These are phyloP conservation scores for Panzeria rudis DNA, from an alignment of 2,888 invertebrate genomes.

Conservation along the genomic window DNA sequence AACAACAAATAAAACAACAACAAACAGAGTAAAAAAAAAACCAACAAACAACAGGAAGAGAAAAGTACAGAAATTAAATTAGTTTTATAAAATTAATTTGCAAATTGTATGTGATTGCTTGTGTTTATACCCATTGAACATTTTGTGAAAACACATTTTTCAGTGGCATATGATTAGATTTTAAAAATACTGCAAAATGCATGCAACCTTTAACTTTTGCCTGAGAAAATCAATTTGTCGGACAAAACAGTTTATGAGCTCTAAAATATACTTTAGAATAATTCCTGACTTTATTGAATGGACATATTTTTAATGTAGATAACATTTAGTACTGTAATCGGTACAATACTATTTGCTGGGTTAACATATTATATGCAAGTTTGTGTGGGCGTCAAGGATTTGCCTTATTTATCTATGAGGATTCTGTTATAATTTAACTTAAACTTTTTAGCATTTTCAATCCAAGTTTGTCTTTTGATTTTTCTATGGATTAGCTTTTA, in stretches of 20 bases:
- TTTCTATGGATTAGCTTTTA: constrained; percentile 6
- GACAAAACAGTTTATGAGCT: too few relatives aligned
- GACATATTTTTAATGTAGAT: too few relatives aligned
- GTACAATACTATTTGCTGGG: not conserved
- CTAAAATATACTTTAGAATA: too few relatives aligned
- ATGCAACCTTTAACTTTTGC: too few relatives aligned
- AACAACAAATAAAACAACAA: constrained; percentile 23
- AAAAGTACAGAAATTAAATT: constrained; percentile 52
- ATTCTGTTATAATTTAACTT: constrained; percentile 27
- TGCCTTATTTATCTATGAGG: constrained; percentile 24
- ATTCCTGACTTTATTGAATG: too few relatives aligned
- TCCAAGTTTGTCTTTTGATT: constrained; percentile 29
- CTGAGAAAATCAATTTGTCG: too few relatives aligned
- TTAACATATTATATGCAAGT: not conserved
- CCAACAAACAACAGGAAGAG: not conserved
- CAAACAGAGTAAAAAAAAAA: not conserved
- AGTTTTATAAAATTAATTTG: constrained; percentile 69
- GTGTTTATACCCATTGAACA: not conserved
- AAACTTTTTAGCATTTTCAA: constrained; percentile 43
- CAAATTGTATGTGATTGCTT: constrained; percentile 48
- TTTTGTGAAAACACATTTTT: not conserved
- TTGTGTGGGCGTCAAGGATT: not conserved
- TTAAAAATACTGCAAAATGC: too few relatives aligned
- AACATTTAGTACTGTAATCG: too few relatives aligned
- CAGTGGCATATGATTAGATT: too few relatives aligned